Percentiles rank a stretch among this genome's conserved stretches.
These are phyloP conservation scores for Elymnias hypermnestra DNA, from an alignment of 1,140 invertebrate species.

Conservation along the genomic window DNA sequence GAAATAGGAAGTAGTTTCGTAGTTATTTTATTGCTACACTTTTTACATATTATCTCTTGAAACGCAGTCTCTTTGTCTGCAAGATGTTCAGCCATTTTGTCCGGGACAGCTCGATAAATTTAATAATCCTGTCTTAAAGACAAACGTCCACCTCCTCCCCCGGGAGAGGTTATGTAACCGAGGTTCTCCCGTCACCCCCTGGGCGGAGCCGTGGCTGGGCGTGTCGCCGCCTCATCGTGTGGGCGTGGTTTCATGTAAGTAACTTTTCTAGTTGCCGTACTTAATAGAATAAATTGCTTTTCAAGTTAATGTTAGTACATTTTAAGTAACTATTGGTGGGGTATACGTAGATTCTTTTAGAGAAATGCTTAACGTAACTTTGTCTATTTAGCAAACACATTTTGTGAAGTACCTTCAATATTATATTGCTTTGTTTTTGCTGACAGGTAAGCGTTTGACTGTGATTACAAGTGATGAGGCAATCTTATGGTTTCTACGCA, in stretches of 20 bases:
- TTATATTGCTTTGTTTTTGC: too few species aligned
- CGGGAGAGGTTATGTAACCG: slow-evolving; percentile 36
- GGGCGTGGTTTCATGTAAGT: slow-evolving; percentile 14
- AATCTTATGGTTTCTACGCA: too few species aligned
- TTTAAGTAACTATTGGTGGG: background rate
- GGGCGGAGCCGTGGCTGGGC: too few species aligned
- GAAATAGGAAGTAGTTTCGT: too few species aligned
- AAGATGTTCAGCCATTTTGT: slow-evolving; percentile 39
- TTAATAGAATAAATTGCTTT: slow-evolving; percentile 21
- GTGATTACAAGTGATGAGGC: too few species aligned
- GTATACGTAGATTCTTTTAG: too few species aligned
- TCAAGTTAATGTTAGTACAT: slow-evolving; percentile 7
- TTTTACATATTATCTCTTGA: background rate
- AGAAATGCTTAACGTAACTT: too few species aligned
- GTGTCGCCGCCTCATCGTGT: slow-evolving; percentile 5
- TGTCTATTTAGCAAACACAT: too few species aligned
- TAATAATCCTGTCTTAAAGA: slow-evolving; percentile 43
- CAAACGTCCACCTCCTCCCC: slow-evolving; percentile 43
- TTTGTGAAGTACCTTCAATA: too few species aligned
- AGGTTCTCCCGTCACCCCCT: slow-evolving; percentile 22
- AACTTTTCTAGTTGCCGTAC: slow-evolving; percentile 16
- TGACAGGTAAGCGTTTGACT: too few species aligned
- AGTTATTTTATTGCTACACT: too few species aligned
- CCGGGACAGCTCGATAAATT: slow-evolving; percentile 36
- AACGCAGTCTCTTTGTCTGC: slow-evolving; percentile 22